Percentiles rank a stretch among this genome's conserved stretches.
These are phyloP conservation scores for Actenoides lindsayi DNA, from an alignment of 2,113 vertebrate genomes.

Conservation along the genomic window DNA sequence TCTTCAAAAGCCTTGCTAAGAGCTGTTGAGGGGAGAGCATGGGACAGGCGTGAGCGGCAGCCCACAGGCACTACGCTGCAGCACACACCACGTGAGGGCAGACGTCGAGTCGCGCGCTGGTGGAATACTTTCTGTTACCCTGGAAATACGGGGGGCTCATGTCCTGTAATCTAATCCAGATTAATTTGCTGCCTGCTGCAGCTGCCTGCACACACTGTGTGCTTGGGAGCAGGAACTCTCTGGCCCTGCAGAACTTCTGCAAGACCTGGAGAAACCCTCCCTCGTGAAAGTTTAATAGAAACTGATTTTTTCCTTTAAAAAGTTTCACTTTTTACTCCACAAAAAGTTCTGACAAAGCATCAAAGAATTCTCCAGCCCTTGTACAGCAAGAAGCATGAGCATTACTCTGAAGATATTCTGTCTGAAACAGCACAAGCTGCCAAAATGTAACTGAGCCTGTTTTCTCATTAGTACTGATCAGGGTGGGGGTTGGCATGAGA, in stretches of 20 bases:
- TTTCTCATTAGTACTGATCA: background rate
- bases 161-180: background rate
- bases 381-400: background rate
- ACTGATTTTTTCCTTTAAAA: background rate
- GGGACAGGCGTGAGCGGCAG: background rate
- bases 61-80: background rate
- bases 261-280: background rate
- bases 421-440: background rate
- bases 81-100: background rate
- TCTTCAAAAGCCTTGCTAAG: constrained; percentile 84
- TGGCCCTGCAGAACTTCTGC: background rate
- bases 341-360: background rate
- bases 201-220: background rate
- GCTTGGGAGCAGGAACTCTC: background rate
- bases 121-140: fast-evolving
- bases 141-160: fast-evolving
- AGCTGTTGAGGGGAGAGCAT: constrained; percentile 70
- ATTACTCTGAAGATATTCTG: background rate
- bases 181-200: background rate
- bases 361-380: background rate
- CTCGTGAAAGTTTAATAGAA: background rate
- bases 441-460: background rate
- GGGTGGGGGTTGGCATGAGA: background rate
- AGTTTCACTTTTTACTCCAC: background rate
- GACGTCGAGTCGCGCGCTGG: background rate